A percentile compares a stretch with the other conserved stretches of the same genome.
Evolutionary conservation across 2,113 vertebrate genomes (phyloP).

Genomic region (Electrona antarctica): DNA sequence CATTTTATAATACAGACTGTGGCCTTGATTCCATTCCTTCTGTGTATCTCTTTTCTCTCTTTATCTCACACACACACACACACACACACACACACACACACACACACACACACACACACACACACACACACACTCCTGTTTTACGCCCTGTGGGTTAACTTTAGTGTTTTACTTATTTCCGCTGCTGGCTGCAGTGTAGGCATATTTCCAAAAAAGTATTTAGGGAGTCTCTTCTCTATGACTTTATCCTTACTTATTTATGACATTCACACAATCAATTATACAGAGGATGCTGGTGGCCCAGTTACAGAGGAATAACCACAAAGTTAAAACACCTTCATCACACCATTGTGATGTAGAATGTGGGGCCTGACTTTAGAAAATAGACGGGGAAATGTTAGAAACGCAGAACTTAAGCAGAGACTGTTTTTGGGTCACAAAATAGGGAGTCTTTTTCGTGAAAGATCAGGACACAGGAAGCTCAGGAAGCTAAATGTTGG

Average conservation of each 20-base stretch:
- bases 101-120: constrained; percentile 3
- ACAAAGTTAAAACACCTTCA: constrained; percentile 9
- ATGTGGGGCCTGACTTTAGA: neutral
- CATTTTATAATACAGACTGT: neutral
- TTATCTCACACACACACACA: constrained; percentile 40
- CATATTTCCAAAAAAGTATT: constrained; percentile 46
- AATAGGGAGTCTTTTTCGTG: too few species aligned
- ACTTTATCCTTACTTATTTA: constrained; percentile 55
- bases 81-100: constrained; percentile 11
- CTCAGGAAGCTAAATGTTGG: too few species aligned
- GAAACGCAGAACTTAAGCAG: neutral
- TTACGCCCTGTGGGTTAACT: constrained; percentile 28
- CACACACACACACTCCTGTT: constrained; percentile 1
- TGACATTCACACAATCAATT: constrained; percentile 58
- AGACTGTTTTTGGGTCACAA: too few species aligned
- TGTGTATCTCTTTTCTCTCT: constrained; percentile 1
- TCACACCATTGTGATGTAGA: neutral
- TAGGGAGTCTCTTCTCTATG: constrained; percentile 40
- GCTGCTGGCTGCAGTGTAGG: constrained; percentile 8
- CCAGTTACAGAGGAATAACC: constrained; percentile 41
- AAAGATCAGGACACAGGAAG: too few species aligned
- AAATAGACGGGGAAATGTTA: neutral
- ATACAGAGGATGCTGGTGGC: constrained; percentile 42
- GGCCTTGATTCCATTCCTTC: neutral
- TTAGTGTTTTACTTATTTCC: constrained; percentile 35